Conservation (phyloP, 1,140 invertebrate genomes). For the Drosophila kohkoa region DNA sequence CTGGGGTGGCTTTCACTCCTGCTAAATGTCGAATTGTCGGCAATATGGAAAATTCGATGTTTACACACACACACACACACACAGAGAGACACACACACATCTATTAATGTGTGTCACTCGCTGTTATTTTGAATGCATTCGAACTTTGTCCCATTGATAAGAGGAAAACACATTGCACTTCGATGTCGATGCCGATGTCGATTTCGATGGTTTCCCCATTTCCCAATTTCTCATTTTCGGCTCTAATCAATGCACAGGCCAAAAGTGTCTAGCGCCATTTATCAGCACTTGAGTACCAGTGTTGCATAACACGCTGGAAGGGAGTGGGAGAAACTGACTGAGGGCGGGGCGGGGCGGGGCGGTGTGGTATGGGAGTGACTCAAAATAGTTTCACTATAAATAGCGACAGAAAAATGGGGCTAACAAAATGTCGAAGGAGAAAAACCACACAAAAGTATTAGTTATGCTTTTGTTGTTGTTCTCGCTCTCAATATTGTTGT, state of each 20-base stretch:
- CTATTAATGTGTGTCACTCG: slow-evolving; percentile 44
- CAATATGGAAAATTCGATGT: slow-evolving; percentile 38
- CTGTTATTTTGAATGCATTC: slow-evolving; percentile 34
- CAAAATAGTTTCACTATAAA: slow-evolving; percentile 60
- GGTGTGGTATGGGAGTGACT: slow-evolving; percentile 18
- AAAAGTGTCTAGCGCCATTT: slow-evolving; percentile 50
- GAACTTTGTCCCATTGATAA: slow-evolving; percentile 42
- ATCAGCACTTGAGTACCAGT: slow-evolving; percentile 42
- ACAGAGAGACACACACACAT: neutral
- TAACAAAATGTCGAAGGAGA: slow-evolving; percentile 1
- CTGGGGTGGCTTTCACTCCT: slow-evolving; percentile 39
- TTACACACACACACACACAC: neutral
- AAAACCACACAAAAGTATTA: slow-evolving; percentile 12
- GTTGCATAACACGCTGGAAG: neutral
- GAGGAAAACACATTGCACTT: slow-evolving; percentile 21
- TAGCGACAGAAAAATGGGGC: slow-evolving; percentile 42
- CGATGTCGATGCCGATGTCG: no score
- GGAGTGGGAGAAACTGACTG: no score
- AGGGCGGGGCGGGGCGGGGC: neutral
- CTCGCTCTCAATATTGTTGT: neutral
- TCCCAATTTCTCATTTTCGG: slow-evolving; percentile 2
- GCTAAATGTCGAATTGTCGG: slow-evolving; percentile 38
- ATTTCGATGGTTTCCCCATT: neutral
- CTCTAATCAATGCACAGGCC: slow-evolving; percentile 38
- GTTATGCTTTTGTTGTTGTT: slow-evolving; percentile 1